Evolutionary conservation across 2,797 vertebrate species (phyloP).

Genomic region (Myotis vivesi): DNA sequence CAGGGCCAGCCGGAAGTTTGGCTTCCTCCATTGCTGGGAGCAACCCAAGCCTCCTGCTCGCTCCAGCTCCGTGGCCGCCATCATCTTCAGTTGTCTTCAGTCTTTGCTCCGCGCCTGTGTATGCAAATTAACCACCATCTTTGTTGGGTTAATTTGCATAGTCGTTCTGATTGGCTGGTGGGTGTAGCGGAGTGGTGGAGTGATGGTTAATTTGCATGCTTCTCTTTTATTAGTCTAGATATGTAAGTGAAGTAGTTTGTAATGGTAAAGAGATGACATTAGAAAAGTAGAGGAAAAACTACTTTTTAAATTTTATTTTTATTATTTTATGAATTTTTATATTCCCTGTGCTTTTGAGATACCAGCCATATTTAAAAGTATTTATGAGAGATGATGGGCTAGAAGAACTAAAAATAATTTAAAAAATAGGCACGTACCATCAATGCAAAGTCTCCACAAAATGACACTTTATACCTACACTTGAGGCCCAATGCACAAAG

Average conservation of each 20-base stretch:
- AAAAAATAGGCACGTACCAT: neutral
- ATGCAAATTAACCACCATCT: no score
- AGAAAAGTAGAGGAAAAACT: neutral
- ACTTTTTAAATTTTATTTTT: neutral
- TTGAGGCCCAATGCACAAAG: no score
- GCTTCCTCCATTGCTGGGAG: no score
- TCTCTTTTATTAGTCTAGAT: neutral
- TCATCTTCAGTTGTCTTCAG: no score
- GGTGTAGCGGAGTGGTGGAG: no score
- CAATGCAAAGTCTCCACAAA: neutral
- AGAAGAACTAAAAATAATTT: slow-evolving; percentile 38
- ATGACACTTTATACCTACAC: neutral
- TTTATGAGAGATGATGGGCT: neutral
- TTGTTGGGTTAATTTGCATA: no score
- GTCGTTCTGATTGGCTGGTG: no score
- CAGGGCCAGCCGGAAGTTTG: no score
- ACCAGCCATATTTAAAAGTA: neutral
- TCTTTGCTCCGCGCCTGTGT: no score
- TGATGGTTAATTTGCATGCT: no score
- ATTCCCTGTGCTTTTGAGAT: neutral
- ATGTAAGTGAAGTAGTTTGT: neutral
- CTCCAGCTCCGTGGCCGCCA: no score
- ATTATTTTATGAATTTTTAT: slow-evolving; percentile 3
- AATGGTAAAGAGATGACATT: neutral
- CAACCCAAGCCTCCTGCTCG: no score